These are phyloP conservation scores for Synodontis membranacea DNA, from an alignment of 2,113 vertebrate species.

Conservation along the genomic window DNA sequence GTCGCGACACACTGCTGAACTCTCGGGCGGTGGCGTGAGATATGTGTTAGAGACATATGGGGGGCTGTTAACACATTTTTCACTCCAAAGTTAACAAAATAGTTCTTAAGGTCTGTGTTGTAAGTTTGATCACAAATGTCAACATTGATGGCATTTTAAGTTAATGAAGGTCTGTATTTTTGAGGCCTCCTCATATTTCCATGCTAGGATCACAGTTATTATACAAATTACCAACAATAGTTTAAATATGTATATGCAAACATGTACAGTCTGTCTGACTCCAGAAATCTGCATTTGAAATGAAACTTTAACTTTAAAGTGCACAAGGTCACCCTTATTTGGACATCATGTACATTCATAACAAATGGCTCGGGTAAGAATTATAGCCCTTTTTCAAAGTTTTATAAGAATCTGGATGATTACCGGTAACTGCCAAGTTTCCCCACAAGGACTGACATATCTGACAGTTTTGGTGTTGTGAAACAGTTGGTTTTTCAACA, in stretches of 20 bases:
- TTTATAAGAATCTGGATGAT: neutral
- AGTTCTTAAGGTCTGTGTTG: neutral
- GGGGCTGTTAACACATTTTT: constrained; percentile 45
- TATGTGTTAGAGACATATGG: constrained; percentile 44
- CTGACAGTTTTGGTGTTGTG: too few species aligned
- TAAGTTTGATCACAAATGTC: neutral
- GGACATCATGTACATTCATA: neutral
- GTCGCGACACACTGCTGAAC: constrained; percentile 36
- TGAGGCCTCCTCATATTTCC: neutral
- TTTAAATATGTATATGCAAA: neutral
- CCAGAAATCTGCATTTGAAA: neutral
- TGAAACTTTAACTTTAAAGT: neutral
- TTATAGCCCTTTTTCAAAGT: neutral
- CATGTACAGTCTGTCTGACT: neutral
- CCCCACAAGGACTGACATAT: neutral
- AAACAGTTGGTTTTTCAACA: neutral
- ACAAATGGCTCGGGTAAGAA: neutral
- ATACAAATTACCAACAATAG: neutral
- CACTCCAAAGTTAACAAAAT: constrained; percentile 45
- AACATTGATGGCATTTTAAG: neutral
- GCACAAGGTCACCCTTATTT: neutral
- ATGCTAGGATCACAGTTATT: neutral
- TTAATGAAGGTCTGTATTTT: neutral
- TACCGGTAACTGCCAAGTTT: neutral
- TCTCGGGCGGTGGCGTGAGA: constrained; percentile 33